Conservation (phyloP, 2,113 vertebrate species). For the Lipotes vexillifer region DNA sequence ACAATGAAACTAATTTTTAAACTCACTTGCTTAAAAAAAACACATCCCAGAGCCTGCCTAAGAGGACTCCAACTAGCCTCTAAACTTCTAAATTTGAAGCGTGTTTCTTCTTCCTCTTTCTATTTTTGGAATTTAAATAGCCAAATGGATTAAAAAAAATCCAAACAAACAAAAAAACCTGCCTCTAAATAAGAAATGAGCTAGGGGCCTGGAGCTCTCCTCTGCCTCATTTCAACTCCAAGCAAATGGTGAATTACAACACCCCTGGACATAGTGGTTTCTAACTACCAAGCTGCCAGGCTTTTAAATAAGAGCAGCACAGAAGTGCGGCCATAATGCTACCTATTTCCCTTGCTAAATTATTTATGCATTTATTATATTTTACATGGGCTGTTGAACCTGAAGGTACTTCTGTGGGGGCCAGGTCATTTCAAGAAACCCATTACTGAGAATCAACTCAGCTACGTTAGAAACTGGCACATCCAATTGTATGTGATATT, state of each 20-base stretch:
- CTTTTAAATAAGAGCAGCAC: constrained; percentile 62
- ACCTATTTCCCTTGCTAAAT: constrained; percentile 81
- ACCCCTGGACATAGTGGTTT: constrained; percentile 38
- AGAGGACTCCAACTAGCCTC: background rate
- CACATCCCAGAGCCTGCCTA: background rate
- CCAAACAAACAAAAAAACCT: background rate
- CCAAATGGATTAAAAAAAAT: constrained; percentile 48
- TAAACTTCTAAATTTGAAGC: constrained; percentile 30
- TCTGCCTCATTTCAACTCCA: constrained; percentile 45
- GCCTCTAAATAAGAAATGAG: constrained; percentile 71
- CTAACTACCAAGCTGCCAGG: constrained; percentile 39
- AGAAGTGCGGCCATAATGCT: constrained; percentile 62
- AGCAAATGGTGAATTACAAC: constrained; percentile 55
- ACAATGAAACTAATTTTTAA: background rate
- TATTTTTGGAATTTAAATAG: constrained; percentile 65
- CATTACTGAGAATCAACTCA: constrained; percentile 66
- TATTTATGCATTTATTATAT: constrained; percentile 80
- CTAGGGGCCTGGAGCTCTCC: constrained; percentile 7
- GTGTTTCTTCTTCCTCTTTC: constrained; percentile 42
- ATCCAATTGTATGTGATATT: constrained; percentile 62
- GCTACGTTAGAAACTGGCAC: constrained; percentile 52
- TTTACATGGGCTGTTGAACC: constrained; percentile 75
- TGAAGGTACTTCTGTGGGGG: constrained; percentile 69
- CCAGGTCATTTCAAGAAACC: constrained; percentile 76
- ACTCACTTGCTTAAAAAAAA: constrained; percentile 18